Evolutionary conservation across 2,113 vertebrate species (phyloP), one percentile per base, ranked within the genome.

Genomic region (Lophochroa leadbeateri): DNA sequence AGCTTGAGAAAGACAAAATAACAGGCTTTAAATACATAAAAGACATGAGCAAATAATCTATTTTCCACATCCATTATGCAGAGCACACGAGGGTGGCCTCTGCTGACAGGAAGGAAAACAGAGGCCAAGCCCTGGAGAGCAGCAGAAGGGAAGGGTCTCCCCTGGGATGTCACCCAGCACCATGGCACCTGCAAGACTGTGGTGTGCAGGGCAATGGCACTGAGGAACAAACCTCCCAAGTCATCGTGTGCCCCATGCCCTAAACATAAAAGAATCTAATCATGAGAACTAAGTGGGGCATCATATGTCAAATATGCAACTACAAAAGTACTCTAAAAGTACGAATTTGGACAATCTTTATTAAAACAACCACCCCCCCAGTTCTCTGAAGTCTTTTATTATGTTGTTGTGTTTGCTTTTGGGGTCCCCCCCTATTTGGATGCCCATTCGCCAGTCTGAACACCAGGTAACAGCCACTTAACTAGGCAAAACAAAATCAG

Each of bases 211-310:
- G 52, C 13, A 43, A 15, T 0, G 3, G 41, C 72, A 41, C 28
- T 41, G 55, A 63, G 52, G 49, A 60, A n/a, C 49, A 60, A 47
- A 29, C 27, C 3, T 2, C 43, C 16, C 21, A 18, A 2, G 24
- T 5, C 3, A 10, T 3, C 1, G 0, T 3, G 11, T 14, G 33
- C 17, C 15, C 13, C 21, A 24, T 15, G 29, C 0, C 1, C 23
- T 25, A 29, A 46, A 37, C 0, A 1, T 25, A 16, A 64, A 43
- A 63, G 53, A n/a, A 77, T 14, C 20, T 35, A 15, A 46, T 69
- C 57, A 53, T 8, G 21, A 53, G 65, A 81, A 37, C 24, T 31
- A 67, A 39, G 44, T 7, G 25, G 29, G 13, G 14, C 11, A 3
- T 11, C 31, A 1, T 7, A 71, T 70, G 65, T 88, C 55, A 71